These are phyloP conservation scores for Brachyptera putata DNA, from an alignment of 2,888 invertebrate species.

Conservation along the genomic window DNA sequence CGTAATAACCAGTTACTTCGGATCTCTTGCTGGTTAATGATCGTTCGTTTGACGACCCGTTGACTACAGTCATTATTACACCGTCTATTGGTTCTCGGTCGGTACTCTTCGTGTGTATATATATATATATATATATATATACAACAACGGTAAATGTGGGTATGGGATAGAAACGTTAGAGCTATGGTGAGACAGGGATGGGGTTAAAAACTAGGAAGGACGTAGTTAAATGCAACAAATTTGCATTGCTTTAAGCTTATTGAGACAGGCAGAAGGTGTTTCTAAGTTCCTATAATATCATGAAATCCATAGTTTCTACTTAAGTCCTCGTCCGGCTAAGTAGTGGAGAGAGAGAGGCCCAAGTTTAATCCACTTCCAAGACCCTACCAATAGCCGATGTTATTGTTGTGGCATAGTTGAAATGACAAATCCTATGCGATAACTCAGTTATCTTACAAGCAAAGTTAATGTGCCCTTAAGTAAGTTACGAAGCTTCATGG, in stretches of 20 bases:
- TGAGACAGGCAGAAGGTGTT: neutral
- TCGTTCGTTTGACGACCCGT: no score
- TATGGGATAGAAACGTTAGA: no score
- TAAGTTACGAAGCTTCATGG: neutral
- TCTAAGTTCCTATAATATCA: conserved; percentile 18
- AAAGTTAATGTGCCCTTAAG: conserved; percentile 13
- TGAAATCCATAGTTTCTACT: conserved; percentile 16
- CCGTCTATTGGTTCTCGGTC: no score
- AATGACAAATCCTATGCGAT: conserved; percentile 14
- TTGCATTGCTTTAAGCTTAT: conserved; percentile 12
- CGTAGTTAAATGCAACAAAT: conserved; percentile 6
- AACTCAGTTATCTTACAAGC: conserved; percentile 18
- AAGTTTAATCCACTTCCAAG: conserved; percentile 13
- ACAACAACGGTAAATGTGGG: no score
- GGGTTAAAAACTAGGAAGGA: neutral
- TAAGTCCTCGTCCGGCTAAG: conserved; percentile 13
- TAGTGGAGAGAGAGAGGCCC: neutral
- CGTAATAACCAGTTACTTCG: no score
- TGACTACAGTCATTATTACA: no score
- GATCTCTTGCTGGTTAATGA: no score
- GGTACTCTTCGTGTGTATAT: no score
- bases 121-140: no score
- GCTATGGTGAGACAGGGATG: no score
- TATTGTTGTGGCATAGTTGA: conserved; percentile 15
- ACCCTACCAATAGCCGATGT: conserved; percentile 3